These are phyloP conservation scores for Australoheros scitulus DNA, from an alignment of 2,113 vertebrate species.

Conservation along the genomic window DNA sequence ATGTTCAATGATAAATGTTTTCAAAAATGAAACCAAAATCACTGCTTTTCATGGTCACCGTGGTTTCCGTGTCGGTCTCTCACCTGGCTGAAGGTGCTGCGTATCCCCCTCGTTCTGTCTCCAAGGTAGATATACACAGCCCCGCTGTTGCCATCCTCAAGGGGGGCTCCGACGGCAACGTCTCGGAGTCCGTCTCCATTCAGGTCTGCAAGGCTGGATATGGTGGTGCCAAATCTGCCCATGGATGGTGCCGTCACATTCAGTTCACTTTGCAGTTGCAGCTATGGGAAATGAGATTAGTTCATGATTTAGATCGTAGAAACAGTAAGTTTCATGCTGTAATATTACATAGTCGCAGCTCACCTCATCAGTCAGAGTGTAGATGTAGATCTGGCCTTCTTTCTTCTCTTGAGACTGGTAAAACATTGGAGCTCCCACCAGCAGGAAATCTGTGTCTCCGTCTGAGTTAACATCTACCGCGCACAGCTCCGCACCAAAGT, in stretches of 20 bases:
- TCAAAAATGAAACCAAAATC: background rate
- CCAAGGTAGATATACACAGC: constrained; percentile 86
- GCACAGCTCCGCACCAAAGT: constrained; percentile 86
- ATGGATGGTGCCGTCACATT: constrained; percentile 64
- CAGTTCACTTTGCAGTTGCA: constrained; percentile 26
- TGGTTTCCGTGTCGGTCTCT: background rate
- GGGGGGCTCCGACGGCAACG: constrained; percentile 85
- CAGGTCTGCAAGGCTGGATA: constrained; percentile 79
- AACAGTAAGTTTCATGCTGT: accelerated
- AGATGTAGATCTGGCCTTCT: constrained; percentile 83
- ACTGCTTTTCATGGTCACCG: background rate
- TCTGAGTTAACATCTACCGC: constrained; percentile 81
- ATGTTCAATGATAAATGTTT: background rate
- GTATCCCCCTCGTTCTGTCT: constrained; percentile 42
- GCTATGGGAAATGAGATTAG: constrained; percentile 50
- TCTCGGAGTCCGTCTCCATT: constrained; percentile 84
- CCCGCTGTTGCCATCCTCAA: constrained; percentile 81
- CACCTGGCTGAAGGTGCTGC: constrained; percentile 23
- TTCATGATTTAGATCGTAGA: background rate
- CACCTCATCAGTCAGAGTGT: constrained; percentile 77
- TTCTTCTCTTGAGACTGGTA: constrained; percentile 64
- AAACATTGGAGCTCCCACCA: constrained; percentile 84
- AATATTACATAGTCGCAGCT: background rate
- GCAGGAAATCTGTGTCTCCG: constrained; percentile 80
- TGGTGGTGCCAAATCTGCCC: constrained; percentile 82